A percentile compares a stretch with the other conserved stretches of the same genome.
Conservation (phyloP, 2,888 invertebrate species). For the Aspidiotus rigidus region DNA sequence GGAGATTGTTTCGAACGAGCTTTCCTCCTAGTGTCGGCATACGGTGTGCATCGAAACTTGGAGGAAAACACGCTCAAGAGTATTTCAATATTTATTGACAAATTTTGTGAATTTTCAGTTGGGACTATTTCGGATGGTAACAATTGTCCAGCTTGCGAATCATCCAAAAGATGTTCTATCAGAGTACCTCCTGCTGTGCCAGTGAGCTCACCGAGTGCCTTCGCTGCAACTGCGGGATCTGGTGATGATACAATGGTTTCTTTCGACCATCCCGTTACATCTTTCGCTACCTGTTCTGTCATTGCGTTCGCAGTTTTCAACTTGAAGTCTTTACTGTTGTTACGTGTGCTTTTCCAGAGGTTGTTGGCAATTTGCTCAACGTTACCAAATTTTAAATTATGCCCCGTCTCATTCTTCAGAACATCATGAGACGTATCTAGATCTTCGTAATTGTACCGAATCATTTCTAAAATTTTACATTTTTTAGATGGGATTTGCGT, state of each 20-base stretch:
- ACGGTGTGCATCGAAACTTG: too few relatives aligned
- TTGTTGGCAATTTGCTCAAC: conserved; percentile 22
- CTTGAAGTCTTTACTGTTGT: conserved; percentile 14
- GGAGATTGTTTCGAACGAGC: conserved; percentile 74
- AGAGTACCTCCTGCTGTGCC: conserved; percentile 81
- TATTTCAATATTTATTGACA: conserved; percentile 85
- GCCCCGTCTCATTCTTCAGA: conserved; percentile 7
- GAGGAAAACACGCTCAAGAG: conserved; percentile 91
- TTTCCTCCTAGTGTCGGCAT: conserved; percentile 65
- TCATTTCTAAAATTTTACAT: conserved; percentile 18
- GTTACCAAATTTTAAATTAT: conserved; percentile 36
- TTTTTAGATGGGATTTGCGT: conserved; percentile 14
- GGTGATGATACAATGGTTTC: conserved; percentile 21
- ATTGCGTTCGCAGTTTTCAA: conserved; percentile 22
- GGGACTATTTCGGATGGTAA: conserved; percentile 75
- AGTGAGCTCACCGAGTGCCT: conserved; percentile 79
- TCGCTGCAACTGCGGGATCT: conserved; percentile 64
- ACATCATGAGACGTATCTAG: not conserved
- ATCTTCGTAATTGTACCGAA: conserved; percentile 25
- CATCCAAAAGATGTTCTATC: conserved; percentile 72
- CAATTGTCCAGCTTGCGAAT: conserved; percentile 54
- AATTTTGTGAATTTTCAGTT: conserved; percentile 69
- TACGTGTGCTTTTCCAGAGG: conserved; percentile 7
- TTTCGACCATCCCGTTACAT: conserved; percentile 28
- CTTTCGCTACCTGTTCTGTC: conserved; percentile 24